Base-by-base conservation (phyloP, 2,888 invertebrate genomes). In the Lithophane leautieri region DNA sequence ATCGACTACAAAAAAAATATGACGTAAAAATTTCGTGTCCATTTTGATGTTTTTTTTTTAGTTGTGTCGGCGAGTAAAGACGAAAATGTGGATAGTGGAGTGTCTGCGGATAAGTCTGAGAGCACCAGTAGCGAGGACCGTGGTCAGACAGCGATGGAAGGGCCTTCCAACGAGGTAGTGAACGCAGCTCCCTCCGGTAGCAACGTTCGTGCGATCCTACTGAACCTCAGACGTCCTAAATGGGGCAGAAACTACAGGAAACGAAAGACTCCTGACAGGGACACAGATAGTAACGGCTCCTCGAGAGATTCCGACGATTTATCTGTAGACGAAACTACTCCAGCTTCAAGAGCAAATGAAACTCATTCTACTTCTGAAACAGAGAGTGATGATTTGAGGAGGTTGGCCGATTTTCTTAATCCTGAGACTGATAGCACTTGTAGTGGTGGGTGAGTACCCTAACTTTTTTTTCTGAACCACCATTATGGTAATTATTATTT, bases 31-130 rank as follows among this genome's bases (percentile, higher is more conserved):
- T 70, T 85, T 84, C 76, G 89, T 86, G 82, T 91, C 89, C 88
- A 90, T 92, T 89, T 91, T 91, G 88, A 86, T 90, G 87, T 89
- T 88, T 90, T 89, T 81, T 81, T 90, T 91, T 82, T 87, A 86
- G 88, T 76, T 90, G 91, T 83, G 69, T 88, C 92, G 52, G 84
- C 89, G 75, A 92, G 88, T 86, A 93, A 91, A 86, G 94, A 96
- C 79, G 96, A 96, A 71, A 96, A 95, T 91, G 93, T 92, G 40
- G 96, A 96, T 73, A 96, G 96, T 86, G 96, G 96, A 11, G 92
- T 96, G 42, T 95, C 94, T 9, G 95, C 94, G 6, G 96, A 96
- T 82, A 96, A 96, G 81, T 96, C 96, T n/a, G 96, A 96, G 85
- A 95, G 95, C 80, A 94, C 94, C 0, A 94, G 94, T 81, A 96